phyloP scores from a whole-genome alignment of 30 jellyfish, hydroid and myxozoan species.

The Sanderia malayensis region DNA sequence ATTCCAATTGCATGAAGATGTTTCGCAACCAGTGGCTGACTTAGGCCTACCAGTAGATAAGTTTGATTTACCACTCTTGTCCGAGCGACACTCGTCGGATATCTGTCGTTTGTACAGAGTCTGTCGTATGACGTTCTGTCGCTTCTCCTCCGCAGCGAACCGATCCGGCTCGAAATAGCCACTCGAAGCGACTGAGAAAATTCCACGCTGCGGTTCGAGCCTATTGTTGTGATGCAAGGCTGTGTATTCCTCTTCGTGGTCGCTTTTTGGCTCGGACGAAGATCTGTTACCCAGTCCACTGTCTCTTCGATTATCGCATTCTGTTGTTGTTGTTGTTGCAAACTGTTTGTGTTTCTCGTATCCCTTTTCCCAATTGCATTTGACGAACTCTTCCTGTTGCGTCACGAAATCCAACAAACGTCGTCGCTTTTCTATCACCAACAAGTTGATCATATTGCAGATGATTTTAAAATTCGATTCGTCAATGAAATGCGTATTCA shows the following conservation, averaged over 20 bases:
- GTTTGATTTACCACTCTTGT: constrained; percentile 35
- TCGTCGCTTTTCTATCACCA: constrained; percentile 81
- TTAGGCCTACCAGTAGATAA: constrained; percentile 37
- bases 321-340: too few relatives aligned
- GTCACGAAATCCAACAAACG: constrained; percentile 49
- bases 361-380: constrained; percentile 78
- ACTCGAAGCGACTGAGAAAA: constrained; percentile 75
- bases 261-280: constrained; percentile 88
- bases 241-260: constrained; percentile 81
- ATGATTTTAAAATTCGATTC: constrained; percentile 56
- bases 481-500: constrained; percentile 90
- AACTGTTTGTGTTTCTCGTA: constrained; percentile 27
- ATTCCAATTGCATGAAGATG: neutral
- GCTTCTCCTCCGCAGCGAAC: constrained; percentile 21
- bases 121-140: constrained; percentile 2
- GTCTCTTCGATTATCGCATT: constrained; percentile 60
- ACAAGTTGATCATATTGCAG: constrained; percentile 47
- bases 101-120: constrained; percentile 27
- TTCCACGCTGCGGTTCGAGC: constrained; percentile 40
- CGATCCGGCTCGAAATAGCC: constrained; percentile 84
- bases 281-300: constrained; percentile 96
- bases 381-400: constrained; percentile 86
- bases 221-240: constrained; percentile 1
- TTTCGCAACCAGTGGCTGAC: constrained; percentile 34
- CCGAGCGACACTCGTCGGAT: constrained; percentile 55